Evolutionary conservation across 2,888 invertebrate genomes (phyloP).

Genomic region (Ectropis crepuscularia): DNA sequence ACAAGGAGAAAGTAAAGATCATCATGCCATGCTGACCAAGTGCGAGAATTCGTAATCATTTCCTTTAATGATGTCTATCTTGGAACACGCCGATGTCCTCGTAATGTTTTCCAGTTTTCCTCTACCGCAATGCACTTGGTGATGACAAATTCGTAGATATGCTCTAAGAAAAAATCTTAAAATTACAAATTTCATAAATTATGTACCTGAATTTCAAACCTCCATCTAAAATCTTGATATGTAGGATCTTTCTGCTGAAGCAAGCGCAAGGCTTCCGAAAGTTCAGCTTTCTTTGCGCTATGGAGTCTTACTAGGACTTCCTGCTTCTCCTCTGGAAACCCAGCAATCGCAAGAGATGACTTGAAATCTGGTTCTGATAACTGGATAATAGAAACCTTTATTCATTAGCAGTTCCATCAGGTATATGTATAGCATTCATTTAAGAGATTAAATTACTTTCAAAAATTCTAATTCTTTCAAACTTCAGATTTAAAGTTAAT

Average conservation of each 20-base stretch:
- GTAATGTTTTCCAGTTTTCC: no score
- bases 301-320: slow-evolving; percentile 85
- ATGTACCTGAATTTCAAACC: slow-evolving; percentile 76
- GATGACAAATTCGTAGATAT: no score
- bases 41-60: no score
- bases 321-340: slow-evolving; percentile 86
- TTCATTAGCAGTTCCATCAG: neutral
- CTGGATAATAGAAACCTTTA: slow-evolving; percentile 49
- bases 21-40: no score
- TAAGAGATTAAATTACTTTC: neutral
- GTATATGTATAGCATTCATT: neutral
- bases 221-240: slow-evolving; percentile 76
- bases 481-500: no score
- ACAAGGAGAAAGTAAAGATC: no score
- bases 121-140: no score
- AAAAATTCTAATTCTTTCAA: neutral
- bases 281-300: slow-evolving; percentile 80
- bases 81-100: no score
- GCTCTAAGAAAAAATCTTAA: no score
- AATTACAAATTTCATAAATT: neutral
- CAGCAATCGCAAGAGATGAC: slow-evolving; percentile 76
- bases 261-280: slow-evolving; percentile 77
- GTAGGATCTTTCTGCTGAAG: slow-evolving; percentile 70
- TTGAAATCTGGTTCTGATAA: slow-evolving; percentile 73
- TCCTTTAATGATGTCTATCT: no score